phyloP scores from a whole-genome alignment of 2,113 vertebrate genomes.

The Emydocephalus ijimae region DNA sequence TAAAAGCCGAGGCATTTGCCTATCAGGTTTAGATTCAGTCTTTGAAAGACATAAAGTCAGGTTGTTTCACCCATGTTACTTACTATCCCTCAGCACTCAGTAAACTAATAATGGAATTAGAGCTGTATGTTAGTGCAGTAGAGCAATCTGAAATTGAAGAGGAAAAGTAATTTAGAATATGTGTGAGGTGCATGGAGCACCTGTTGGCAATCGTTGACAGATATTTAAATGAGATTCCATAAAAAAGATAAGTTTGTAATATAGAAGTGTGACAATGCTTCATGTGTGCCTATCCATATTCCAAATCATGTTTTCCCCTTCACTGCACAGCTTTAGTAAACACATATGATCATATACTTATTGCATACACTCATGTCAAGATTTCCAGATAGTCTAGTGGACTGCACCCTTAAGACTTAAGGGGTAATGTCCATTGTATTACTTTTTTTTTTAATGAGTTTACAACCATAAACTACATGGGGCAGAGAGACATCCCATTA shows the following conservation, averaged over 20 bases:
- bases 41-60: not conserved
- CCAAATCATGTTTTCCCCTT: not conserved
- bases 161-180: not conserved
- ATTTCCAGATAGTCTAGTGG: not conserved
- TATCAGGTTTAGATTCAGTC: not conserved
- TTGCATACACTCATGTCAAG: not conserved
- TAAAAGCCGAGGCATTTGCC: not conserved
- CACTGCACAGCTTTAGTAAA: not conserved
- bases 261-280: not conserved
- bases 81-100: not conserved
- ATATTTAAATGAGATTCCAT: not conserved
- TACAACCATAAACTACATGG: not conserved
- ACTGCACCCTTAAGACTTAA: not conserved
- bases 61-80: not conserved
- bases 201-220: not conserved
- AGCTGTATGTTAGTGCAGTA: not conserved
- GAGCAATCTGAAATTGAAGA: not conserved
- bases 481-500: not conserved
- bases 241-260: not conserved
- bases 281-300: not conserved
- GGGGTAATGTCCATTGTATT: not conserved
- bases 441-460: not conserved
- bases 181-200: not conserved
- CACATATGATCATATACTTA: not conserved
- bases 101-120: not conserved